Evolutionary conservation across 2,888 invertebrate genomes (phyloP), one percentile per base, ranked within the genome.

Genomic region (Chorisops tibialis): DNA sequence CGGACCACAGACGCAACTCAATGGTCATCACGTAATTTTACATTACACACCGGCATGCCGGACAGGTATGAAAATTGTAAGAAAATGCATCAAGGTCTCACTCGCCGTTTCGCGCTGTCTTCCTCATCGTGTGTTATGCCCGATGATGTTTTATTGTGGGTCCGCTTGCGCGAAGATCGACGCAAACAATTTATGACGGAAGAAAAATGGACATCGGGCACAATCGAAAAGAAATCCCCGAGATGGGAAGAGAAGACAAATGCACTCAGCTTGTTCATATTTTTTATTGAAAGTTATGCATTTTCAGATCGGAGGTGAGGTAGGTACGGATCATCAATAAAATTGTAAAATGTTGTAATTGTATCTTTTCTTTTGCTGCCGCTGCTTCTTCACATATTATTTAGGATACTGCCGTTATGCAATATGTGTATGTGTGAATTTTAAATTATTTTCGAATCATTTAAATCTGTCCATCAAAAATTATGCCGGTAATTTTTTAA

Each of bases 201-300:
- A 56, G 19, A 45, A 45, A 56, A 56, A 45, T 56, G 56, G 45
- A 45, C 56, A 56, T 35, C 35, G 14, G 24, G 35, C 45, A 45
- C 21, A 39, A 54, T 39, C 21, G 45, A 30, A n/a, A 56, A 56
- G 39, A 56, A 56, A 45, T 18, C 2, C 24, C 43, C 19, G 16
- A 11, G 24, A 56, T 56, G 56, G n/a, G n/a, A 56, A 21, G 45
- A 56, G 56, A 56, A 43, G 56, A 56, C 56, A 56, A 56, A 56
- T 56, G 43, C 45, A 56, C 56, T 56, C 56, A 56, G 43, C 56
- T 56, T 43, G 43, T 56, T 45, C 56, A 43, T 56, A 56, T 56
- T 43, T 56, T 56, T 56, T 56, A 56, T 56, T 45, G 19, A 18
- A 50, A 35, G 35, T 35, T 18, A 21, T 14, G 30, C 50, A 9